These are phyloP conservation scores for Plecturocebus donacophilus DNA, from an alignment of 2,113 vertebrate genomes.

Conservation along the genomic window DNA sequence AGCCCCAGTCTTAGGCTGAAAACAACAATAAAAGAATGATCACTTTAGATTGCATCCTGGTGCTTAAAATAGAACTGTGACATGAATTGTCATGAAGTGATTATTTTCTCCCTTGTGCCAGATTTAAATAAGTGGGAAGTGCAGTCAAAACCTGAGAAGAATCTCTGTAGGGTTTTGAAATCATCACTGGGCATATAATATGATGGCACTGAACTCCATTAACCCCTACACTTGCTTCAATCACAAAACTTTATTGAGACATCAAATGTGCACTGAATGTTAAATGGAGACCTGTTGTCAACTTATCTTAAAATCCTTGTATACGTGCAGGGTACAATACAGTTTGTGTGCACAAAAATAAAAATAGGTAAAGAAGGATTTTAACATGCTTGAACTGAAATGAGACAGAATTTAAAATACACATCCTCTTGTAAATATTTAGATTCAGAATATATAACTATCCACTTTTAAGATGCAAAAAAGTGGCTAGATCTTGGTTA, in stretches of 20 bases:
- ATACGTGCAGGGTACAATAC: neutral
- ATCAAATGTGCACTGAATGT: slow-evolving; percentile 16
- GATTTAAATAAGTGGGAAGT: slow-evolving; percentile 70
- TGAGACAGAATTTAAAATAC: neutral
- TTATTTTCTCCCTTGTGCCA: slow-evolving; percentile 67
- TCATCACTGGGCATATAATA: slow-evolving; percentile 58
- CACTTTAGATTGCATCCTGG: slow-evolving; percentile 60
- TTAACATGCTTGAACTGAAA: neutral
- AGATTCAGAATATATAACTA: neutral
- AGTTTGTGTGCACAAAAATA: slow-evolving; percentile 9
- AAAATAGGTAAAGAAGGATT: neutral
- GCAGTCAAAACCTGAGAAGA: slow-evolving; percentile 63
- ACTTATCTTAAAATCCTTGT: neutral
- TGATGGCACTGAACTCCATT: slow-evolving; percentile 55
- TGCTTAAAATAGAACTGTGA: slow-evolving; percentile 71
- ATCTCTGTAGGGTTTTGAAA: slow-evolving; percentile 51
- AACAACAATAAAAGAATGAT: slow-evolving; percentile 66
- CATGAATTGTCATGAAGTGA: slow-evolving; percentile 70
- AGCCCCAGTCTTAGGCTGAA: slow-evolving; percentile 16
- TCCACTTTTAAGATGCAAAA: neutral
- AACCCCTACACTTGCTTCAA: slow-evolving; percentile 51
- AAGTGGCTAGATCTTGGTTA: neutral
- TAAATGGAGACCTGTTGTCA: neutral
- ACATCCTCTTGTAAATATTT: neutral
- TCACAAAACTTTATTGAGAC: slow-evolving; percentile 65